phyloP scores from a whole-genome alignment of 2,888 invertebrate species.

The Folsomia candida region DNA sequence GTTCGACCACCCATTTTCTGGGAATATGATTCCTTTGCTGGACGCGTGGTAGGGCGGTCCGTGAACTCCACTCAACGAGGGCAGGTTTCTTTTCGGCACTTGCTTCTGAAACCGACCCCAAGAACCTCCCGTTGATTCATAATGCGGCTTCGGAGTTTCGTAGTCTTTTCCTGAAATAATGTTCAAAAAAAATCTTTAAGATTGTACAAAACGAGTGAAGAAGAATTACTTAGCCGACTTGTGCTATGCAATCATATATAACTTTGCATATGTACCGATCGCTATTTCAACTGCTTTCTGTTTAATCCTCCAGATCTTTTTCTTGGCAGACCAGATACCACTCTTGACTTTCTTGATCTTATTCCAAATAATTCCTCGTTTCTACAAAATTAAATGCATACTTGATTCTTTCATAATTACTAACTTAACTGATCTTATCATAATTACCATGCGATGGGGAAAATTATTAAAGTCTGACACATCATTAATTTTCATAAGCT shows the following conservation, averaged over 20 bases:
- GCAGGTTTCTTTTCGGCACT: neutral
- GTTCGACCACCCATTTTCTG: neutral
- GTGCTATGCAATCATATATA: too few species aligned
- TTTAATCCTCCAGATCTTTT: constrained; percentile 19
- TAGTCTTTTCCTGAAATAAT: neutral
- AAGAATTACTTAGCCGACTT: too few species aligned
- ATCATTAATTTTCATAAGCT: too few species aligned
- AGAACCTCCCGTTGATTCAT: constrained; percentile 27
- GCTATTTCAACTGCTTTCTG: constrained; percentile 6
- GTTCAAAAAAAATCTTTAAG: neutral
- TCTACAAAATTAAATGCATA: constrained; percentile 14
- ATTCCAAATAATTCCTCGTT: constrained; percentile 34
- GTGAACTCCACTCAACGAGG: neutral
- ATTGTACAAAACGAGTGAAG: too few species aligned
- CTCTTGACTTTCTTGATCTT: constrained; percentile 32
- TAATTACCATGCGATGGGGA: too few species aligned
- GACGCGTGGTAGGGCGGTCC: neutral
- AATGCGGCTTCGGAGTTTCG: constrained; percentile 22
- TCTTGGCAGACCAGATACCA: constrained; percentile 18
- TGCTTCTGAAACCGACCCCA: constrained; percentile 15
- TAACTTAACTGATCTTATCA: too few species aligned
- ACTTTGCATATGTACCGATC: neutral
- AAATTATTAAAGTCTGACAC: too few species aligned
- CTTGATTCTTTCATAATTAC: too few species aligned
- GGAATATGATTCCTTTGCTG: neutral